These are phyloP conservation scores for Hypsopygia costalis DNA, from an alignment of 2,888 invertebrate species.

Conservation along the genomic window DNA sequence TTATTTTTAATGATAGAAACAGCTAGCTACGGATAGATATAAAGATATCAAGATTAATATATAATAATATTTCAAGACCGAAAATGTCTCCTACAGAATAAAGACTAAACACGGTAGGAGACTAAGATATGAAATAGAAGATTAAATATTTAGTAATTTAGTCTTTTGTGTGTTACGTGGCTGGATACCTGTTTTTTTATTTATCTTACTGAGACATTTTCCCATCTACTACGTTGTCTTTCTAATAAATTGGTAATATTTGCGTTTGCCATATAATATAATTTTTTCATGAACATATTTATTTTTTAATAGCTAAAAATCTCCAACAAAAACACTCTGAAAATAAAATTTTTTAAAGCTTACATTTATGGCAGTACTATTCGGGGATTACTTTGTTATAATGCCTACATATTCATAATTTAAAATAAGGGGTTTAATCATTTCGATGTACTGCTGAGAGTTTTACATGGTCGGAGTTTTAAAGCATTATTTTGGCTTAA, in stretches of 20 bases:
- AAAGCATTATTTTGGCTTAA: neutral
- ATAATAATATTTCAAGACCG: slow-evolving; percentile 1
- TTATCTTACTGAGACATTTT: neutral
- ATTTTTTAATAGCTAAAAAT: slow-evolving; percentile 1
- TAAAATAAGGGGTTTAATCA: slow-evolving; percentile 4
- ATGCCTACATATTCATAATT: slow-evolving; percentile 19
- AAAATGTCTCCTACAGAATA: neutral
- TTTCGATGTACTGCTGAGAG: slow-evolving; percentile 12
- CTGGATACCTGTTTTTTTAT: neutral
- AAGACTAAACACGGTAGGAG: too few species aligned
- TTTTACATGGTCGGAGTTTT: neutral
- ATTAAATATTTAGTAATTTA: neutral
- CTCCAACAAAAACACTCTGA: slow-evolving; percentile 33
- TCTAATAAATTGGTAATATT: too few species aligned
- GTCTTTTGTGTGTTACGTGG: neutral
- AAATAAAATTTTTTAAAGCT: slow-evolving; percentile 37
- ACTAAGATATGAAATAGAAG: neutral
- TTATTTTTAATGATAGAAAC: slow-evolving; percentile 16
- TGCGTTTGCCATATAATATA: neutral
- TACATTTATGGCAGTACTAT: slow-evolving; percentile 46
- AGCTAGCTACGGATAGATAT: slow-evolving; percentile 8
- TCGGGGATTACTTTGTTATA: slow-evolving; percentile 14
- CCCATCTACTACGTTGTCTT: neutral
- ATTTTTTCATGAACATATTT: too few species aligned
- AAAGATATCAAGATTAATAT: slow-evolving; percentile 6